A percentile compares a stretch with the other conserved stretches of the same genome.
Evolutionary conservation across 2,888 invertebrate genomes (phyloP).

Genomic region (Nomada flava): DNA sequence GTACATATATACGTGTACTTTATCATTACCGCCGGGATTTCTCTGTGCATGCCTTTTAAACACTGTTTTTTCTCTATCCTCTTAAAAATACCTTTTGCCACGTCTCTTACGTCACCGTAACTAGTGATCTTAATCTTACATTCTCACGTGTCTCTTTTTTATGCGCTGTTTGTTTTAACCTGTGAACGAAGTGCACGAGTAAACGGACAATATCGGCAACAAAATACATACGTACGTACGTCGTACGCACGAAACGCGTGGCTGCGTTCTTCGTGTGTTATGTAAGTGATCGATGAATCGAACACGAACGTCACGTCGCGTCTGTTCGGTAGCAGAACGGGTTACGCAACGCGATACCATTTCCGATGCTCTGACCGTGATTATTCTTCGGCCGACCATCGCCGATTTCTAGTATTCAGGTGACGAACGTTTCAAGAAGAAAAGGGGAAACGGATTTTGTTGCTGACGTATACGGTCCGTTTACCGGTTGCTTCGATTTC

Average conservation of each 20-base stretch:
- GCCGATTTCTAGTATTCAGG: neutral
- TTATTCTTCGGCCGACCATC: slow-evolving; percentile 24
- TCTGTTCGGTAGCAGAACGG: slow-evolving; percentile 28
- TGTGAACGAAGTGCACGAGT: slow-evolving; percentile 33
- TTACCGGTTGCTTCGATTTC: slow-evolving; percentile 2
- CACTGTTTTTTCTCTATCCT: slow-evolving; percentile 73
- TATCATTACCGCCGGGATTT: slow-evolving; percentile 72
- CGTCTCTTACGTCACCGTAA: slow-evolving; percentile 76
- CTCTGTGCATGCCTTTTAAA: slow-evolving; percentile 79
- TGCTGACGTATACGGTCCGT: slow-evolving; percentile 40
- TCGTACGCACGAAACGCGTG: slow-evolving; percentile 17
- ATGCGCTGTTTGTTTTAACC: slow-evolving; percentile 68
- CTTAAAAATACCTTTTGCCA: slow-evolving; percentile 71
- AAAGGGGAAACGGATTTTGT: slow-evolving; percentile 41
- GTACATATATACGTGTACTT: slow-evolving; percentile 49
- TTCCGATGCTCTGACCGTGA: slow-evolving; percentile 31
- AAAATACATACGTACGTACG: slow-evolving; percentile 35
- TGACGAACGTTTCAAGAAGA: neutral
- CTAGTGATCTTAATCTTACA: slow-evolving; percentile 76
- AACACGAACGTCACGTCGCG: slow-evolving; percentile 22
- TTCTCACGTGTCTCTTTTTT: slow-evolving; percentile 75
- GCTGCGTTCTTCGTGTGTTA: slow-evolving; percentile 28
- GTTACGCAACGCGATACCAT: slow-evolving; percentile 51
- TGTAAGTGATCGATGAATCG: slow-evolving; percentile 51
- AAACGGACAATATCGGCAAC: slow-evolving; percentile 61